Base-by-base conservation (phyloP, 2,113 vertebrate genomes). In the Mola mola region DNA sequence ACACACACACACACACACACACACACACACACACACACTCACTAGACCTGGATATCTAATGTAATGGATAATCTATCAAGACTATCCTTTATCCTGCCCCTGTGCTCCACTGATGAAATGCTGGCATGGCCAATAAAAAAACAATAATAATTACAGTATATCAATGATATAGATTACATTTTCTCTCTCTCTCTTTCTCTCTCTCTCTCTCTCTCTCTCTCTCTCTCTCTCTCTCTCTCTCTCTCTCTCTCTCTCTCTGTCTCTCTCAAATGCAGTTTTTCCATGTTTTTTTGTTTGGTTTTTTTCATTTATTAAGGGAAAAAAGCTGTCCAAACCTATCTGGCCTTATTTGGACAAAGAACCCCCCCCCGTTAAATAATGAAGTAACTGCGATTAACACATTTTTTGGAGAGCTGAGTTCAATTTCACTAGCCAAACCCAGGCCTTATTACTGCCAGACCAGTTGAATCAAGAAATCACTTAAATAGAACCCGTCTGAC, bases 101-200 rank as follows among this genome's bases (percentile, higher is more conserved):
- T 34, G 9, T 21, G 64, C 19, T 15, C 3, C 52, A 37, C 17
- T 63, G 50, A 79, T 83, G 24, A 83, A 84, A 82, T 68, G 31
- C 56, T 66, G 53, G 33, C 60, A 46, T 20, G n/a, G 16, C 29
- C 2, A 7, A 0, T 31, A 59, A 36, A 59, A 8, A 66, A 78
- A 81, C 58, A 0, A 65, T 69, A 52, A 57, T 34, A 64, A 66
- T 74, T 36, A 5, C 9, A 29, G 9, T 29, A 68, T 67, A 43
- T 67, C 9, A 75, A 24, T 62, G 21, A 56, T 59, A 13, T 28
- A 52, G 56, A 58, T 49, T 51, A 40, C 28, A 29, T 5, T 29
- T 29, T 34, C 40, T 28, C 25, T 26, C 44, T 17, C 16, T 19
- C 8, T 6, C n/a, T 9, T 2, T 7, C 6, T 29, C 28, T 29